Evolutionary conservation across 2,797 vertebrate genomes (phyloP).

Genomic region (Falco naumanni): DNA sequence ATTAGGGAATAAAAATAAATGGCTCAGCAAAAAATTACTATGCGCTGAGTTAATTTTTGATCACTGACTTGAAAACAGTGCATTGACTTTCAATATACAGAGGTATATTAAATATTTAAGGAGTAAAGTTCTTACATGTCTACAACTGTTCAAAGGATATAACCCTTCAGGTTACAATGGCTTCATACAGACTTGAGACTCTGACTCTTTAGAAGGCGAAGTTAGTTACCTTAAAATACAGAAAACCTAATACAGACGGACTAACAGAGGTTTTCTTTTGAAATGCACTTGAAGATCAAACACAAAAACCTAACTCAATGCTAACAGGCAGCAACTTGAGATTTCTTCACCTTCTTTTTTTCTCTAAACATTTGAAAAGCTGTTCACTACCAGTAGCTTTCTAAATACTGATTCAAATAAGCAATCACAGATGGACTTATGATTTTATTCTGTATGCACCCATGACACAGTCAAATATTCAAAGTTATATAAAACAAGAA

Average conservation of each 20-base stretch:
- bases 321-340: not conserved
- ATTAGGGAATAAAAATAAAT: not conserved
- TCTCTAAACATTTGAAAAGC: not conserved
- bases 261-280: not conserved
- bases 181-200: not conserved
- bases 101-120: constrained; percentile 37
- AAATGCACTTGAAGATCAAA: constrained; percentile 5
- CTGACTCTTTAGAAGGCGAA: not conserved
- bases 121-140: not conserved
- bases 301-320: not conserved
- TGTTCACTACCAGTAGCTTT: not conserved
- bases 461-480: not conserved
- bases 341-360: not conserved
- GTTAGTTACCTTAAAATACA: not conserved
- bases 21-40: not conserved
- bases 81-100: not conserved
- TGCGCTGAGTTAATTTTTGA: not conserved
- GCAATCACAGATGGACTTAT: not conserved
- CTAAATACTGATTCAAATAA: not conserved
- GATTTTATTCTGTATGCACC: not conserved
- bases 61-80: not conserved
- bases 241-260: not conserved
- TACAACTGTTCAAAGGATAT: not conserved
- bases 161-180: not conserved
- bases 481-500: not conserved